phyloP scores from a whole-genome alignment of 2,113 vertebrate genomes.

The Ceratotherium simum region DNA sequence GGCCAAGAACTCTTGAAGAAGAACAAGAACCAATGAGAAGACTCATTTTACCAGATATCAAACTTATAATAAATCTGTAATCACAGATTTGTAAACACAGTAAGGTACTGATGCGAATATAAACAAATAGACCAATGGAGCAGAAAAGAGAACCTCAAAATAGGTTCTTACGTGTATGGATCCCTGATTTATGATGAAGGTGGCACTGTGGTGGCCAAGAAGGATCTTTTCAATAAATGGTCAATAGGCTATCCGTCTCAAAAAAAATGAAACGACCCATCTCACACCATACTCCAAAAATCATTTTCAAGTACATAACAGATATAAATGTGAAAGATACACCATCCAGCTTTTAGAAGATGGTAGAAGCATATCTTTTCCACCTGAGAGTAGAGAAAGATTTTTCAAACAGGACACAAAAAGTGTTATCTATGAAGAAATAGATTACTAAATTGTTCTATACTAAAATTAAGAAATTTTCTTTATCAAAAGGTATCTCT shows the following conservation, averaged over 20 bases:
- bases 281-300: not conserved
- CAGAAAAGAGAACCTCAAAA: not conserved
- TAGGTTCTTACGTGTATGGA: too few relatives aligned
- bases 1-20: not conserved
- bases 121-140: not conserved
- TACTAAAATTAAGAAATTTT: not conserved
- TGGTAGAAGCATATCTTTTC: not conserved
- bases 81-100: not conserved
- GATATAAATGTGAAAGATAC: slow-evolving; percentile 7
- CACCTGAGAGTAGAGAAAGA: not conserved
- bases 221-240: not conserved
- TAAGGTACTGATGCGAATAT: not conserved
- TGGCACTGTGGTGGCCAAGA: not conserved
- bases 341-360: not conserved
- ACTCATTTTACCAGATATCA: not conserved
- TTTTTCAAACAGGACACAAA: not conserved
- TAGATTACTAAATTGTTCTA: not conserved
- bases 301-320: not conserved
- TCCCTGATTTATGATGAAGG: not conserved
- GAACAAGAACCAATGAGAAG: not conserved
- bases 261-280: not conserved
- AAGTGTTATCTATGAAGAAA: not conserved
- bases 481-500: not conserved
- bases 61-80: not conserved
- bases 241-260: not conserved